Percentiles rank a stretch among this genome's conserved stretches.
phyloP scores from a whole-genome alignment of 2,888 invertebrate genomes.

The Drosophila atripex region DNA sequence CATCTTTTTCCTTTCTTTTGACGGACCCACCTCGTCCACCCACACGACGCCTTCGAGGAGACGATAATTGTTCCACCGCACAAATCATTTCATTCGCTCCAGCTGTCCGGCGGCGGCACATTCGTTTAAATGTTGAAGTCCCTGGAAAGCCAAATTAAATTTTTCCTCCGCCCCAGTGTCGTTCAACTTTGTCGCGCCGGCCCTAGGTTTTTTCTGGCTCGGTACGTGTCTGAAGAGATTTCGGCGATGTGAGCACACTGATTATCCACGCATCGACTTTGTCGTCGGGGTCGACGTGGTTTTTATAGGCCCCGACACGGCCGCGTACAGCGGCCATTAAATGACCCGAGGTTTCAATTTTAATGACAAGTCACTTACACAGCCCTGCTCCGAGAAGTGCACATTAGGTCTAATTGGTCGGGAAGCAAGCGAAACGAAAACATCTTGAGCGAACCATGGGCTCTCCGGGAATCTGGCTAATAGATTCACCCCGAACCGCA shows the following conservation, averaged over 20 bases:
- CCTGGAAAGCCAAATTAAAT: conserved; percentile 27
- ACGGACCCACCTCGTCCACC: conserved; percentile 12
- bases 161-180: conserved; percentile 64
- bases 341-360: conserved; percentile 72
- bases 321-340: conserved; percentile 56
- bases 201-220: conserved; percentile 28
- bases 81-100: conserved; percentile 52
- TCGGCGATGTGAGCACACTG: conserved; percentile 29
- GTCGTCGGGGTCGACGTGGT: conserved; percentile 11
- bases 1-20: conserved; percentile 16
- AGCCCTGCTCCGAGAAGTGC: conserved; percentile 16
- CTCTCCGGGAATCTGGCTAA: conserved; percentile 9
- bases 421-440: background rate
- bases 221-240: conserved; percentile 69
- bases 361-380: conserved; percentile 73
- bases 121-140: conserved; percentile 62
- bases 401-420: conserved; percentile 61
- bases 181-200: conserved; percentile 61
- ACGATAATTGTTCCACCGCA: conserved; percentile 60
- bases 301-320: conserved; percentile 48
- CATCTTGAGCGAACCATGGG: background rate
- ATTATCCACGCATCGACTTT: conserved; percentile 59
- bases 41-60: conserved; percentile 73
- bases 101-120: conserved; percentile 22
- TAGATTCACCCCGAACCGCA: conserved; percentile 13